Conservation (phyloP, 92 coral and sea anemone species). For the Zoanthus gigantus region DNA sequence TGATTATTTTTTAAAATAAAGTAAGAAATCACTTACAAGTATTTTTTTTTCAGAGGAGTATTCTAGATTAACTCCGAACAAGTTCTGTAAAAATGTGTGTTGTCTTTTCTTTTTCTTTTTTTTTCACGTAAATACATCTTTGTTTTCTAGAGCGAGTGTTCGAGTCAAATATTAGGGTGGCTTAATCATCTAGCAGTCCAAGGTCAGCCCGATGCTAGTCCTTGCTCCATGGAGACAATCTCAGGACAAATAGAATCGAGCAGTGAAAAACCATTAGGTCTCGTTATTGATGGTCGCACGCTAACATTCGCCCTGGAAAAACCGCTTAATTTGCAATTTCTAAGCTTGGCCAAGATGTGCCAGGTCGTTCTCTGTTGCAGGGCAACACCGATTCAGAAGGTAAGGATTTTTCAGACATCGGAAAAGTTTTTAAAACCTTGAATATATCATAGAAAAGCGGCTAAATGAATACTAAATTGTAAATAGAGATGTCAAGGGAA, state of each 20-base stretch:
- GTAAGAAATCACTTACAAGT: too few species aligned
- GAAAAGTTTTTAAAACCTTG: too few species aligned
- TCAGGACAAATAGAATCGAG: conserved; percentile 50
- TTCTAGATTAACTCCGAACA: too few species aligned
- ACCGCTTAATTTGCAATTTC: conserved; percentile 82
- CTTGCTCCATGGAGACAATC: conserved; percentile 56
- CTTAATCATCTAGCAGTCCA: conserved; percentile 62
- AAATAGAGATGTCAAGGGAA: too few species aligned
- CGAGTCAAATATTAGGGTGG: conserved; percentile 87
- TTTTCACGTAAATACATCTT: neutral
- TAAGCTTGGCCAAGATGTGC: conserved; percentile 84
- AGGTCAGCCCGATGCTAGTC: conserved; percentile 42
- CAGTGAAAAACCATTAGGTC: conserved; percentile 64
- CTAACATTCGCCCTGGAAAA: conserved; percentile 86
- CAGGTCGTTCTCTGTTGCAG: conserved; percentile 98
- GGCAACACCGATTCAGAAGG: conserved; percentile 99
- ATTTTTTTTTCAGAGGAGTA: too few species aligned
- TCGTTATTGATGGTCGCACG: conserved; percentile 94
- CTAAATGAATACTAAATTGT: too few species aligned
- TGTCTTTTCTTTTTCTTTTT: neutral
- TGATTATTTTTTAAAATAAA: too few species aligned
- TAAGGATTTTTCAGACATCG: conserved; percentile 18
- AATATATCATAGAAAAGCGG: too few species aligned
- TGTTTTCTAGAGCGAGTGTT: conserved; percentile 82
- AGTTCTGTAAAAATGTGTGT: too few species aligned